phyloP scores from a whole-genome alignment of 1,140 invertebrate genomes.

The Brachionus paranguensis region DNA sequence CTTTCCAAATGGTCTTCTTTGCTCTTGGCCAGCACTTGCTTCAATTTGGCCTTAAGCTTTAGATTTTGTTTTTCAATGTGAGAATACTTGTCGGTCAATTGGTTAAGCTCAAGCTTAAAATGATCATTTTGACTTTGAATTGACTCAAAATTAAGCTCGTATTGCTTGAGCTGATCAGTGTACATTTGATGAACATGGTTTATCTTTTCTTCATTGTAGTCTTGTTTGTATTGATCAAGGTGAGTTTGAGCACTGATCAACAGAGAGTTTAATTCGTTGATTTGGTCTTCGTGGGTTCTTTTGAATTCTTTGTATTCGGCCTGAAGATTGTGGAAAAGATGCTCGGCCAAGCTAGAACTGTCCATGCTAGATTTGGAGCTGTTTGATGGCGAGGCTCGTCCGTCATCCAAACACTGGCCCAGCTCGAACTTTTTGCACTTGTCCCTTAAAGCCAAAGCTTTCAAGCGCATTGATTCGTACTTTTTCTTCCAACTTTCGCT shows the following conservation, averaged over 20 bases:
- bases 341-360: neutral
- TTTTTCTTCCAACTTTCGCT: constrained; percentile 4
- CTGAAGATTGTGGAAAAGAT: neutral
- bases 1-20: neutral
- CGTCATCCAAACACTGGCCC: neutral
- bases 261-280: neutral
- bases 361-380: neutral
- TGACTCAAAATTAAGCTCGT: neutral
- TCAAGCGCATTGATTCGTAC: neutral
- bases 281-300: neutral
- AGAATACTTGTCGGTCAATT: neutral
- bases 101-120: neutral
- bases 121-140: neutral
- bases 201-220: neutral
- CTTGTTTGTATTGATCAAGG: neutral
- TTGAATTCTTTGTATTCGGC: constrained; percentile 19
- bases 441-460: neutral
- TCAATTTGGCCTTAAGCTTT: neutral
- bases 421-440: neutral
- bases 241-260: neutral
- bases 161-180: neutral
- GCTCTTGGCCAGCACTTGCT: neutral
- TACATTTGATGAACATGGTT: neutral
- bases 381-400: neutral
- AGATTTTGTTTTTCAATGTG: constrained; percentile 17